phyloP scores from a whole-genome alignment of 2,888 invertebrate genomes.

The Calameuta filiformis region DNA sequence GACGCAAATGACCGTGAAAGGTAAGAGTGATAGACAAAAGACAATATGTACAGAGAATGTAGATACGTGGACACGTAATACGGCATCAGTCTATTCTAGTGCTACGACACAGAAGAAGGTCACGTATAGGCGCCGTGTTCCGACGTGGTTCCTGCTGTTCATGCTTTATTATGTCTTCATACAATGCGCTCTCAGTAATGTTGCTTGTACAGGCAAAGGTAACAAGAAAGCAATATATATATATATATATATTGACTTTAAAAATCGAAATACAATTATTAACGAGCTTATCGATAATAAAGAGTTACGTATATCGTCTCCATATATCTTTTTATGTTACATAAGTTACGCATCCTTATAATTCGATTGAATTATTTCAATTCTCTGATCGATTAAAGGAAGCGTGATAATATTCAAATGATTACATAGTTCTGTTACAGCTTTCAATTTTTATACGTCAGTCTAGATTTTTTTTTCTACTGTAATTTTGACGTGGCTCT shows the following conservation, averaged over 20 bases:
- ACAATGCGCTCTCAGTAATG: conserved; percentile 38
- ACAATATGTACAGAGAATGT: conserved; percentile 13
- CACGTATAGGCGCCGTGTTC: conserved; percentile 49
- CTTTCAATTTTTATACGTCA: neutral
- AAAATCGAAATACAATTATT: neutral
- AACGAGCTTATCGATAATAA: neutral
- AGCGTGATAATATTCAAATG: neutral
- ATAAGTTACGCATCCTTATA: neutral
- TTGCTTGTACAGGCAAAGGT: conserved; percentile 6
- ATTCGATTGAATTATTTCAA: neutral
- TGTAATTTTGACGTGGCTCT: neutral
- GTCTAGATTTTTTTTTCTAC: neutral
- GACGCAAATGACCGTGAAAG: neutral
- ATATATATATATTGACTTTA: neutral
- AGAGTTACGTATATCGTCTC: neutral
- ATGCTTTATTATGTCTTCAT: conserved; percentile 59
- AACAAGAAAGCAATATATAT: neutral
- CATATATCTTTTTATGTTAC: neutral
- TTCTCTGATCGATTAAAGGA: neutral
- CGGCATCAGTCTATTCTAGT: conserved; percentile 26
- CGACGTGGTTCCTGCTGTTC: conserved; percentile 49
- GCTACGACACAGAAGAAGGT: conserved; percentile 41
- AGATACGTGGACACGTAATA: conserved; percentile 16
- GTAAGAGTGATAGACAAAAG: neutral
- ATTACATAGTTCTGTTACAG: neutral